A percentile compares a stretch with the other conserved stretches of the same genome.
phyloP scores from a whole-genome alignment of 2,113 vertebrate species.

The Alces alces region DNA sequence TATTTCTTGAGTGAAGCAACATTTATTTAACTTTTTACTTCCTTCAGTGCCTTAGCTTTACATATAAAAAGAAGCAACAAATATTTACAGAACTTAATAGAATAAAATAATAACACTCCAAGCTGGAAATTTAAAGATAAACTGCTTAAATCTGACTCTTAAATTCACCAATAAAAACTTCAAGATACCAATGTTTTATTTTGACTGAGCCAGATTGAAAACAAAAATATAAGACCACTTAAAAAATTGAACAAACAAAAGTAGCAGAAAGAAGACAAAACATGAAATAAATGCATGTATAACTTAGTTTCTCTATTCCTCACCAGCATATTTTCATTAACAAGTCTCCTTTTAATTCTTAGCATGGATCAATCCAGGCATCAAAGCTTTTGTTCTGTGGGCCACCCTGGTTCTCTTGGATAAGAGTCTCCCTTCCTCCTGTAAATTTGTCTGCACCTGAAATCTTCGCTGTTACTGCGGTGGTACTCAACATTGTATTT shows the following conservation, averaged over 20 bases:
- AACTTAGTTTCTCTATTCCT: background rate
- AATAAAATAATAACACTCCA: background rate
- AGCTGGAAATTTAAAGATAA: background rate
- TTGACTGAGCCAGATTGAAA: background rate
- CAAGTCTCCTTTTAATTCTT: background rate
- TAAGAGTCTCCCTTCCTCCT: background rate
- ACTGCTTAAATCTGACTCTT: background rate
- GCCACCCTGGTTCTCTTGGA: background rate
- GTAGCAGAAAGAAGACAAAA: background rate
- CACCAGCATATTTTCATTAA: background rate
- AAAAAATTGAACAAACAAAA: background rate
- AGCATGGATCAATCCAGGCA: rapidly evolving
- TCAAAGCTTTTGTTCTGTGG: background rate
- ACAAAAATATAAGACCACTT: background rate
- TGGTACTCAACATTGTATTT: background rate
- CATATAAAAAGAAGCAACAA: background rate
- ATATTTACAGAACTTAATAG: background rate
- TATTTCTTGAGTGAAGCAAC: background rate
- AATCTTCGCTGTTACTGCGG: background rate
- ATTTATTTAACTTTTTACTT: slow-evolving; percentile 2
- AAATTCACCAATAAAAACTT: background rate
- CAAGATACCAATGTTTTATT: background rate
- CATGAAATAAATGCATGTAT: background rate
- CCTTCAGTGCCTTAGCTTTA: background rate
- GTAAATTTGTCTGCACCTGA: background rate